Evolutionary conservation across 2,888 invertebrate species (phyloP).

Genomic region (Vesta saturnalis): DNA sequence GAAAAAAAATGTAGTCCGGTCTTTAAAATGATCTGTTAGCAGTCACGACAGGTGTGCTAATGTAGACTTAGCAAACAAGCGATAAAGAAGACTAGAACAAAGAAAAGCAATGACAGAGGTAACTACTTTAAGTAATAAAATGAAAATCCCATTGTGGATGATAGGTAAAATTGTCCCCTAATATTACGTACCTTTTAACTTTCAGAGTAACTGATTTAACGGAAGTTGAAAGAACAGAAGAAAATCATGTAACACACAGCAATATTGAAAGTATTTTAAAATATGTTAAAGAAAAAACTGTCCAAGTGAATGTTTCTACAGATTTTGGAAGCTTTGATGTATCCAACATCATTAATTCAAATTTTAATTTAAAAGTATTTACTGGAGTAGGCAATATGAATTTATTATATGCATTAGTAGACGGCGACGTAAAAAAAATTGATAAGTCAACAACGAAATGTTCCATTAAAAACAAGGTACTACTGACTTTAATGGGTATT

Average conservation of each 20-base stretch:
- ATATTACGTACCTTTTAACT: conserved; percentile 3
- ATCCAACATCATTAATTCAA: conserved; percentile 3
- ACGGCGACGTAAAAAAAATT: not conserved
- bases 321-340: conserved; percentile 1
- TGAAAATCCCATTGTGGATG: not conserved
- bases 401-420: conserved; percentile 3
- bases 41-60: not conserved
- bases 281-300: not conserved
- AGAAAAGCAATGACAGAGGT: too few species aligned
- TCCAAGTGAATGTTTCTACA: conserved; percentile 1
- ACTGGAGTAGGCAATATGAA: not conserved
- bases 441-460: not conserved
- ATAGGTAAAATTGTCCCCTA: not conserved
- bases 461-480: not conserved
- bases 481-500: not conserved
- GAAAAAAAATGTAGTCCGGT: not conserved
- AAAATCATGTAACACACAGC: not conserved
- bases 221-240: not conserved
- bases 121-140: not conserved
- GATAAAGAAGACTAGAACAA: too few species aligned
- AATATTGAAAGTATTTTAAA: not conserved
- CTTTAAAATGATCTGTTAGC: not conserved
- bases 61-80: too few species aligned
- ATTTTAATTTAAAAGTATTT: conserved; percentile 1
- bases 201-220: not conserved